Conservation (phyloP, 2,888 invertebrate genomes). For the Dynastes tityus region DNA sequence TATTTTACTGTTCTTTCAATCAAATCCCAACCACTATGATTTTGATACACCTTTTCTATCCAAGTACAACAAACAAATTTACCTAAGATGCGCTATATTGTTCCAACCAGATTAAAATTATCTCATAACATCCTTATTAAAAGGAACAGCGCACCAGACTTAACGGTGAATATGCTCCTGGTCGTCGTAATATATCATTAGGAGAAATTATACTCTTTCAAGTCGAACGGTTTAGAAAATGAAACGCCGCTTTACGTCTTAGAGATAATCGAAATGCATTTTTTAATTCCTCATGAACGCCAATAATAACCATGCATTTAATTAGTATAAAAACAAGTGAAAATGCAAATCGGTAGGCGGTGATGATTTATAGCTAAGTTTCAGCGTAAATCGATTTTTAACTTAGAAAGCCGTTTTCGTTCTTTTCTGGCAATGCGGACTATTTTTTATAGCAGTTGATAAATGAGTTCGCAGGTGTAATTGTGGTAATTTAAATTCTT, state of each 20-base stretch:
- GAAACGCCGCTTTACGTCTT: conserved; percentile 2
- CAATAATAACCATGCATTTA: conserved; percentile 27
- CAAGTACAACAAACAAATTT: too few relatives aligned
- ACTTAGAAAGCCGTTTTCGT: background rate
- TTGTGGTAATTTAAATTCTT: conserved; percentile 22
- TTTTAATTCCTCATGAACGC: background rate
- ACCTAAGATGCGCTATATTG: too few relatives aligned
- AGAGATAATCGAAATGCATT: conserved; percentile 19
- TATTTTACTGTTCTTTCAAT: too few relatives aligned
- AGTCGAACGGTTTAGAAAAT: conserved; percentile 25
- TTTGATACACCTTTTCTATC: too few relatives aligned
- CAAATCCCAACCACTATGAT: too few relatives aligned
- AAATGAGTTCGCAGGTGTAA: conserved; percentile 17
- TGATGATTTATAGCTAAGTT: conserved; percentile 21
- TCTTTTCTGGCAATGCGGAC: background rate
- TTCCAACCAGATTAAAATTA: too few relatives aligned
- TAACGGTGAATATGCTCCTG: conserved; percentile 9
- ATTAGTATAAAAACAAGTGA: conserved; percentile 28
- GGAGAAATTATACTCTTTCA: conserved; percentile 16
- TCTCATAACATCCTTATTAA: background rate
- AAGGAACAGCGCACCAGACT: conserved; percentile 1
- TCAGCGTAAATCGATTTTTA: conserved; percentile 13
- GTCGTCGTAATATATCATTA: conserved; percentile 17
- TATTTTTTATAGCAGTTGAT: background rate
- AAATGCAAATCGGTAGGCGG: conserved; percentile 20